Conservation (phyloP, 1,140 invertebrate genomes). For the Heliothis subflexa region DNA sequence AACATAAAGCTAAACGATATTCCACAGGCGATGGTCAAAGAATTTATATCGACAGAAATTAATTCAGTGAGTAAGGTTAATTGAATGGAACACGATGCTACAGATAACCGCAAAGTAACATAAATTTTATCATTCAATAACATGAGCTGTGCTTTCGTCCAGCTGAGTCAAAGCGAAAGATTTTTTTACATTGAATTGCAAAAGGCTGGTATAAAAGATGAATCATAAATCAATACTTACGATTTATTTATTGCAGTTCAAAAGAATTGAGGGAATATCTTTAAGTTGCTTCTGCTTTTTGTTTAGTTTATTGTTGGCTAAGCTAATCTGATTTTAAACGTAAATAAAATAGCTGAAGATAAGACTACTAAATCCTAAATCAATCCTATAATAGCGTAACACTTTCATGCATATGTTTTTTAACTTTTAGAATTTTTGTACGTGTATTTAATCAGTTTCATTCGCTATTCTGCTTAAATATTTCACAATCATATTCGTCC, state of each 20-base stretch:
- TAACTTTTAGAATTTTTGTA: too few relatives aligned
- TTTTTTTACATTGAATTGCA: neutral
- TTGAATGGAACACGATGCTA: constrained; percentile 33
- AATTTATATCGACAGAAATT: constrained; percentile 38
- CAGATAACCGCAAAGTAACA: constrained; percentile 7
- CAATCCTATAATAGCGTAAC: neutral
- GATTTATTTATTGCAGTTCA: too few relatives aligned
- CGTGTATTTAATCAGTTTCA: too few relatives aligned
- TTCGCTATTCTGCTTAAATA: neutral
- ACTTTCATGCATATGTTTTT: too few relatives aligned
- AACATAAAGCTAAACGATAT: constrained; percentile 2
- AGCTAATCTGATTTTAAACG: too few relatives aligned
- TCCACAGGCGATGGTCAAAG: neutral
- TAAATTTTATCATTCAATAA: constrained; percentile 23
- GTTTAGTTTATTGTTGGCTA: too few relatives aligned
- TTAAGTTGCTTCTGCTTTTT: too few relatives aligned
- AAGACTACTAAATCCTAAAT: too few relatives aligned
- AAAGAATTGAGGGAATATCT: too few relatives aligned
- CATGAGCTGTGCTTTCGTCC: neutral
- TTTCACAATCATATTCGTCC: neutral
- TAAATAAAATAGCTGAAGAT: too few relatives aligned
- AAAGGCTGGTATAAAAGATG: neutral
- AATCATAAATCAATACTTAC: too few relatives aligned
- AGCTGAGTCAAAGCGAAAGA: constrained; percentile 3
- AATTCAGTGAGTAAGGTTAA: constrained; percentile 37